Percentiles rank a stretch among this genome's conserved stretches.
Conservation (phyloP, 2,113 vertebrate species). For the Collichthys lucidus region DNA sequence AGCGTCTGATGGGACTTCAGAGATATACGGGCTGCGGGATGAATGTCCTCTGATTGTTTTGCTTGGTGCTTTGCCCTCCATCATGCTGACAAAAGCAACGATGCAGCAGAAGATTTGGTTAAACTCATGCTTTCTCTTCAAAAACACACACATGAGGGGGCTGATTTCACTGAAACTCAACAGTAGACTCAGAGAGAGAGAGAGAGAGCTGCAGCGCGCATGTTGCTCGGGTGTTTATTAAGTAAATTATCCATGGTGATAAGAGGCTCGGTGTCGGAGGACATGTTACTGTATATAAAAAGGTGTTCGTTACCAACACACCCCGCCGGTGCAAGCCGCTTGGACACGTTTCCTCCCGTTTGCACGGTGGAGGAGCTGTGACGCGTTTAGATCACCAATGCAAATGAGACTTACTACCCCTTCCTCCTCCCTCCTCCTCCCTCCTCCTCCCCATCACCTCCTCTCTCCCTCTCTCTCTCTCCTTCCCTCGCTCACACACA, state of each 20-base stretch:
- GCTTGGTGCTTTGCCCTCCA: background rate
- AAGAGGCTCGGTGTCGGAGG: background rate
- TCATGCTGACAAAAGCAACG: background rate
- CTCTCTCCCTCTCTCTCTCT: background rate
- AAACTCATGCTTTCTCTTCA: too few species aligned
- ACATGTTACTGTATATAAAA: background rate
- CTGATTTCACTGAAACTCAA: background rate
- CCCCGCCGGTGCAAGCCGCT: constrained; percentile 7
- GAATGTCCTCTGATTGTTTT: background rate
- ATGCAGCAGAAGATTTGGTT: background rate
- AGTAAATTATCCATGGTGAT: background rate
- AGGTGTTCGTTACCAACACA: background rate
- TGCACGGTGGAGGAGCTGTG: constrained; percentile 56
- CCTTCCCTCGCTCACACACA: background rate
- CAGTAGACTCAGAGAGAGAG: background rate
- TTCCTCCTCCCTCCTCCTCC: constrained; percentile 7
- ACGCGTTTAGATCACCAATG: constrained; percentile 77
- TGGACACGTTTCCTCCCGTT: constrained; percentile 51
- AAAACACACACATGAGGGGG: background rate
- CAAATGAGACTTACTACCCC: constrained; percentile 70
- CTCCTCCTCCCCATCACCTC: constrained; percentile 20
- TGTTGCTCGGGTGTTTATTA: background rate
- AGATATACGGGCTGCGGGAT: too few species aligned
- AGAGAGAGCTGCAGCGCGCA: background rate
- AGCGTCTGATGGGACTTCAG: background rate